phyloP scores from a whole-genome alignment of 2,113 vertebrate species.

The Misgurnus mizolepis region DNA sequence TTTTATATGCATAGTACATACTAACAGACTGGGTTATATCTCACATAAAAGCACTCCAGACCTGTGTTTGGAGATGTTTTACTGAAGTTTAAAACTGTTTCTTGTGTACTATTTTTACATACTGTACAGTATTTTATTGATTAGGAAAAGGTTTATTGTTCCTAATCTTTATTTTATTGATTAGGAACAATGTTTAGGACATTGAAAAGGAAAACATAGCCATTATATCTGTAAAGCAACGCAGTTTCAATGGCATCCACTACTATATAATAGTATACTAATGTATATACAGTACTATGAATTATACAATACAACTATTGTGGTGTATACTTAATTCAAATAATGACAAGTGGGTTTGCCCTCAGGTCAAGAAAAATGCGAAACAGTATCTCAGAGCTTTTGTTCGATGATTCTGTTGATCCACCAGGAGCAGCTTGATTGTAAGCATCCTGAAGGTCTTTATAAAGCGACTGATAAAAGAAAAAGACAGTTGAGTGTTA shows the following conservation, averaged over 20 bases:
- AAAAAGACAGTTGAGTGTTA: not conserved
- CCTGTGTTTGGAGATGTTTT: not conserved
- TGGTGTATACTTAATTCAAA: constrained; percentile 8
- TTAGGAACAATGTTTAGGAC: too few relatives aligned
- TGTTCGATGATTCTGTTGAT: not conserved
- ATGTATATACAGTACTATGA: not conserved
- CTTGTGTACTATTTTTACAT: not conserved
- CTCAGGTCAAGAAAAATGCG: constrained; percentile 42
- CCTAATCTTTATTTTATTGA: too few relatives aligned
- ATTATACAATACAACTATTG: not conserved
- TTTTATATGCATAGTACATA: not conserved
- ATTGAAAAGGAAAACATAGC: too few relatives aligned
- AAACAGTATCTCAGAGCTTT: constrained; percentile 34
- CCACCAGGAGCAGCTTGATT: constrained; percentile 34
- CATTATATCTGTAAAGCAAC: too few relatives aligned
- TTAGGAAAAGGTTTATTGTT: not conserved
- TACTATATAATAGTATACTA: not conserved
- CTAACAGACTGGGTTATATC: too few relatives aligned
- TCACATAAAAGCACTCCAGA: too few relatives aligned
- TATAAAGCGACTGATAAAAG: constrained; percentile 73
- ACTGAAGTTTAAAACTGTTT: too few relatives aligned
- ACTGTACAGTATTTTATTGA: not conserved
- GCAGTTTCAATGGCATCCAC: too few relatives aligned
- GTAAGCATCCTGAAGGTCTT: constrained; percentile 71
- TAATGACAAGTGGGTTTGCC: constrained; percentile 47